These are phyloP conservation scores for Molossus molossus DNA, from an alignment of 2,797 vertebrate species.

Conservation along the genomic window DNA sequence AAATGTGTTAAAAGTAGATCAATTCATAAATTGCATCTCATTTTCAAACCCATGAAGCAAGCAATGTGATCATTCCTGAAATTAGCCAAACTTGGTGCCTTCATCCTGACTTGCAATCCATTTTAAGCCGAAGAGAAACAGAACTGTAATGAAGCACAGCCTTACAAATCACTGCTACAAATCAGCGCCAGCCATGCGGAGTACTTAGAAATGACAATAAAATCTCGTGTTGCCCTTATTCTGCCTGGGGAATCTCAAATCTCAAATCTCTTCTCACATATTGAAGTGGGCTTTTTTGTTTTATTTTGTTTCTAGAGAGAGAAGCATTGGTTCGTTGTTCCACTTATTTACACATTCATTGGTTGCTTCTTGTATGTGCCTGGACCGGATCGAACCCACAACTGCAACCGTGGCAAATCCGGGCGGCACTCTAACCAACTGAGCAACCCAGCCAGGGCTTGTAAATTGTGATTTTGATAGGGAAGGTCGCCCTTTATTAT, in stretches of 20 bases:
- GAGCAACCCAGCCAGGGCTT: neutral
- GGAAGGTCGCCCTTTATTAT: neutral
- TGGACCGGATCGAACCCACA: neutral
- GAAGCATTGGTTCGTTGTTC: neutral
- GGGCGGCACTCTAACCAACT: neutral
- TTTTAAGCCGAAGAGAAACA: constrained; percentile 66
- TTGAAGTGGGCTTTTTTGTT: neutral
- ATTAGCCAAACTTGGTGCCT: constrained; percentile 58
- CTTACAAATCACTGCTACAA: constrained; percentile 71
- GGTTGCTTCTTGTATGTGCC: neutral
- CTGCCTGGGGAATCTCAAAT: neutral
- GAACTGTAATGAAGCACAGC: constrained; percentile 64
- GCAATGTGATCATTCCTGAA: constrained; percentile 68
- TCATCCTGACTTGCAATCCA: constrained; percentile 47
- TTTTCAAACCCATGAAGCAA: constrained; percentile 73
- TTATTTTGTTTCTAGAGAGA: neutral
- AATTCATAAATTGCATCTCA: constrained; percentile 68
- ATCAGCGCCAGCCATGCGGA: neutral
- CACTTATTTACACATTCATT: neutral
- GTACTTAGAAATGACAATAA: constrained; percentile 49
- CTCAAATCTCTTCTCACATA: constrained; percentile 20
- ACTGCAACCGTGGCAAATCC: neutral
- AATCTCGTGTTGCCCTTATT: constrained; percentile 51
- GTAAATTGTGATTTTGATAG: neutral
- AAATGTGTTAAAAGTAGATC: constrained; percentile 61